These are phyloP conservation scores for Actinia tenebrosa DNA, from an alignment of 64 coral and sea anemone species.

Conservation along the genomic window DNA sequence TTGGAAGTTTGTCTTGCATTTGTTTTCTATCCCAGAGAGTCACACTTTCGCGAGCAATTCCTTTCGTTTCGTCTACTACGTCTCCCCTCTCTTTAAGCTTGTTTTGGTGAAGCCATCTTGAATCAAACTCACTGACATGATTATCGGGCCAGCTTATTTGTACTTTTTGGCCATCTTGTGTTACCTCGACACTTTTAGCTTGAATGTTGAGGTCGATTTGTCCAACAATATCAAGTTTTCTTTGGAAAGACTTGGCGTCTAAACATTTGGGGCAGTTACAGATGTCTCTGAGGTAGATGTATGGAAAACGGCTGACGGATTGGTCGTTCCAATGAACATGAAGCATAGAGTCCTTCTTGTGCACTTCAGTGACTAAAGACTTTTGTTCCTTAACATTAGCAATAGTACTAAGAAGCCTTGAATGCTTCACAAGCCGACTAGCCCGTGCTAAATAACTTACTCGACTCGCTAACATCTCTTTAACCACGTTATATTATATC, in stretches of 20 bases:
- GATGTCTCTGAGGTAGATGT: constrained; percentile 61
- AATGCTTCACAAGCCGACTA: neutral
- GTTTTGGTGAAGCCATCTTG: constrained; percentile 45
- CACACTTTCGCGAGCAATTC: constrained; percentile 34
- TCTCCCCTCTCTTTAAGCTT: constrained; percentile 34
- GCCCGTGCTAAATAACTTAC: neutral
- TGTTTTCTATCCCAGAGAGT: constrained; percentile 23
- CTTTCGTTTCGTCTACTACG: neutral
- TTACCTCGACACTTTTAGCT: constrained; percentile 25
- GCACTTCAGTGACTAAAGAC: neutral
- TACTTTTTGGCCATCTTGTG: constrained; percentile 33
- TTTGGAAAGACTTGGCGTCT: constrained; percentile 20
- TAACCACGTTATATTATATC: no score
- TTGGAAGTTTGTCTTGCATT: constrained; percentile 48
- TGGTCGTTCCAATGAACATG: constrained; percentile 55
- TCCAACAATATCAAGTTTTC: constrained; percentile 37
- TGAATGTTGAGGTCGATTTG: constrained; percentile 37
- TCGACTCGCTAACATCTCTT: neutral
- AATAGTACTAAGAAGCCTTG: neutral
- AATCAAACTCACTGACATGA: constrained; percentile 59
- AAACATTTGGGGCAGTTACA: constrained; percentile 58
- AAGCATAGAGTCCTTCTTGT: constrained; percentile 33
- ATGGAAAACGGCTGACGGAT: constrained; percentile 52
- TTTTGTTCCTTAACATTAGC: neutral
- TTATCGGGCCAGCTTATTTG: constrained; percentile 56